Base-by-base conservation (phyloP, 2,888 invertebrate species). In the Agrilus biguttatus region DNA sequence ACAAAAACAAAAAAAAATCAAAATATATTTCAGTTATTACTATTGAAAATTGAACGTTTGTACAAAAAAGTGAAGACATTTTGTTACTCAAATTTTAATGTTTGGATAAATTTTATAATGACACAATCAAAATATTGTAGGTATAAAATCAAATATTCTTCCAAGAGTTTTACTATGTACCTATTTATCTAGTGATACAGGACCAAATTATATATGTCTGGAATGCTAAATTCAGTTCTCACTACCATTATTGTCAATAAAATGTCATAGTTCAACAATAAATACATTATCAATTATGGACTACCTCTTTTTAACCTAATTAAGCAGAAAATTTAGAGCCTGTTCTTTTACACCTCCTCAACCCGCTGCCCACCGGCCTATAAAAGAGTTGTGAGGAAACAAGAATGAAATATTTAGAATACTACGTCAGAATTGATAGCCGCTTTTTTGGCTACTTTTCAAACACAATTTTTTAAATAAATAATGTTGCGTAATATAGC, bases 81-180 rank as follows among this genome's bases (percentile, higher is more conserved):
- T 43, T 47, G 42, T 45, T 45, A 45, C 41, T 41, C 43, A 36
- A 47, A 47, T 44, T 47, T 47, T 14, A 40, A 45, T 41, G 44
- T 43, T 47, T 47, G 47, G 47, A 47, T 43, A 47, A 47, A 47
- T 47, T 47, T 47, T 47, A 45, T 47, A 47, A 45, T 13, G 43
- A 40, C 38, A 41, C 35, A 44, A 45, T 37, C 40, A 43, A 46
- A 42, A 40, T 14, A 40, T 41, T 43, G 38, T 45, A 47, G 45
- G 45, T 38, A 45, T 37, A 37, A 17, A 44, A 37, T 36, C 39
- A 44, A 45, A 46, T 48, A 49, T 44, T 47, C 48, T 50, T 51
- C 51, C 51, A 47, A 49, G 52, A 49, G 45, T 59, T 23, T 23
- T 23, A 23, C 54, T 55, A 54, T 59, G 59, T 59, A 59, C 54